These are phyloP conservation scores for Cyaniris semiargus DNA, from an alignment of 2,888 invertebrate species.

Conservation along the genomic window DNA sequence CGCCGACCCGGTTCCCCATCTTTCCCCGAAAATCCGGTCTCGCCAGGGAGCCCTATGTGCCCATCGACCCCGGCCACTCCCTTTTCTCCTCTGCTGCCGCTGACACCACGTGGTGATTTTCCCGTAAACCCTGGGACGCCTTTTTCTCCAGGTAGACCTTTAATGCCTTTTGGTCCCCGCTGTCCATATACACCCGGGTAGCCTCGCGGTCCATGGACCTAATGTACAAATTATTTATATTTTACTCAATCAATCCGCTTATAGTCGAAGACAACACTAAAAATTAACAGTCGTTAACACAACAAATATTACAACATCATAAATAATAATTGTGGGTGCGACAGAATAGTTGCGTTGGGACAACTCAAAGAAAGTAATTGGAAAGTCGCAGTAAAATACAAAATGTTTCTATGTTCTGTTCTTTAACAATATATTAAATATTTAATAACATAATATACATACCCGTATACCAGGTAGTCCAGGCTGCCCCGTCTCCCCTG, in stretches of 20 bases:
- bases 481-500: background rate
- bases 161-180: background rate
- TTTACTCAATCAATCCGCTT: no score
- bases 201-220: background rate
- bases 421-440: no score
- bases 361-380: no score
- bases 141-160: background rate
- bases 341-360: no score
- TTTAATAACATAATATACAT: background rate
- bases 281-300: no score
- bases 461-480: background rate
- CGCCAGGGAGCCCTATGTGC: background rate
- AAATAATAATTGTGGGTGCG: no score
- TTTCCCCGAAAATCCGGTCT: background rate
- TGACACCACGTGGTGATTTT: background rate
- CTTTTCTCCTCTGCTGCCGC: background rate
- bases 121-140: background rate
- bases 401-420: no score
- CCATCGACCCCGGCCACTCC: background rate
- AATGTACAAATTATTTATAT: background rate
- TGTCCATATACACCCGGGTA: background rate
- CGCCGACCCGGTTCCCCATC: background rate
- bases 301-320: no score
- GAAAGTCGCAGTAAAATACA: no score
- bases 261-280: no score